Percentiles rank a stretch among this genome's conserved stretches.
Conservation (phyloP, 2,113 vertebrate genomes). For the Micronisus gabar region DNA sequence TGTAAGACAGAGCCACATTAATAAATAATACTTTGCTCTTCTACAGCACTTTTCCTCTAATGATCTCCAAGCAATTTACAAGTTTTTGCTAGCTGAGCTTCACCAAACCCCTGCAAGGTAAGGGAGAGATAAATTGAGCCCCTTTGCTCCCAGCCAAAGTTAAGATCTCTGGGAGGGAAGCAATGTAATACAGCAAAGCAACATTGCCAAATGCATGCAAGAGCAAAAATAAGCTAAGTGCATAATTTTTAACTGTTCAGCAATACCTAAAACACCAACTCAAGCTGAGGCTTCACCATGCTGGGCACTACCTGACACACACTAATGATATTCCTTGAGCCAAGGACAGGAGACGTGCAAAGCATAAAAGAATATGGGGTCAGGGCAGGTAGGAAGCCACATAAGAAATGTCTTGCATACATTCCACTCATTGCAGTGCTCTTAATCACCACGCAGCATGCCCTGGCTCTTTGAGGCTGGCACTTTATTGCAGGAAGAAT, state of each 20-base stretch:
- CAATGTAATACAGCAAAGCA: not conserved
- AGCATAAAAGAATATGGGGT: not conserved
- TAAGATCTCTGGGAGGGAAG: not conserved
- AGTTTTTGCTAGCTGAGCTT: conserved; percentile 30
- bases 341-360: not conserved
- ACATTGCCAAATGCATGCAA: not conserved
- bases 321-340: not conserved
- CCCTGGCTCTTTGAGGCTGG: not conserved
- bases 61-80: conserved; percentile 52
- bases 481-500: not conserved
- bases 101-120: conserved; percentile 12
- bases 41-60: conserved; percentile 38
- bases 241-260: not conserved
- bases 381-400: not conserved
- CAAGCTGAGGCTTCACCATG: not conserved
- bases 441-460: not conserved
- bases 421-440: not conserved
- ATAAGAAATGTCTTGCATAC: not conserved
- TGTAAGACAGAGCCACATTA: conserved; percentile 49
- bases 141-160: not conserved
- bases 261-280: not conserved
- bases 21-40: conserved; percentile 58
- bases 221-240: not conserved
- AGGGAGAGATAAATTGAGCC: conserved; percentile 13
- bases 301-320: not conserved